Evolutionary conservation across 2,888 invertebrate genomes (phyloP).

Genomic region (Oxytorus armatus): DNA sequence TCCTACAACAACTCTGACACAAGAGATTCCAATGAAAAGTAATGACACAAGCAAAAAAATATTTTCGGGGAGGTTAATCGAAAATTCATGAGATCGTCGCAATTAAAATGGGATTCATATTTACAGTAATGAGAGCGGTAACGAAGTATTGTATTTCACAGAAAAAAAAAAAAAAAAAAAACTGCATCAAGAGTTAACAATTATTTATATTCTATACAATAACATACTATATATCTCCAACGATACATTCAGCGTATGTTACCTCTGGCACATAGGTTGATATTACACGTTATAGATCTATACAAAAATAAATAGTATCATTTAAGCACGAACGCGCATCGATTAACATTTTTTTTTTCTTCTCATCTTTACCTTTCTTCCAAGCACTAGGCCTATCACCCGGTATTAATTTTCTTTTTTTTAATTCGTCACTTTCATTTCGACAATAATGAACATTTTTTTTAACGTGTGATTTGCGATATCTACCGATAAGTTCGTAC

Average conservation of each 20-base stretch:
- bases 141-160: slow-evolving; percentile 18
- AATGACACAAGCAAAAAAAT: slow-evolving; percentile 21
- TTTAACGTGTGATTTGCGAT: slow-evolving; percentile 39
- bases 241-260: slow-evolving; percentile 70
- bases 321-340: slow-evolving; percentile 75
- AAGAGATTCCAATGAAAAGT: slow-evolving; percentile 20
- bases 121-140: slow-evolving; percentile 45
- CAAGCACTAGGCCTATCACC: slow-evolving; percentile 6
- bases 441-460: slow-evolving; percentile 45
- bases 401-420: background rate
- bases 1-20: slow-evolving; percentile 13
- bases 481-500: slow-evolving; percentile 34
- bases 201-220: slow-evolving; percentile 73
- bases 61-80: slow-evolving; percentile 26
- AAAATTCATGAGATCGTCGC: slow-evolving; percentile 36
- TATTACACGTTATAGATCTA: slow-evolving; percentile 80
- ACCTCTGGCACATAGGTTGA: slow-evolving; percentile 81
- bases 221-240: slow-evolving; percentile 70
- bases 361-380: slow-evolving; percentile 59
- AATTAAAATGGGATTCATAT: slow-evolving; percentile 36
- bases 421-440: slow-evolving; percentile 32
- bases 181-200: slow-evolving; percentile 67
- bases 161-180: slow-evolving; percentile 24
- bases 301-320: slow-evolving; percentile 83
- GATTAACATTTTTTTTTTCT: slow-evolving; percentile 56